Evolutionary conservation across 2,888 invertebrate genomes (phyloP), one percentile per base, ranked within the genome.

Genomic region (Synanthedon formicaeformis): DNA sequence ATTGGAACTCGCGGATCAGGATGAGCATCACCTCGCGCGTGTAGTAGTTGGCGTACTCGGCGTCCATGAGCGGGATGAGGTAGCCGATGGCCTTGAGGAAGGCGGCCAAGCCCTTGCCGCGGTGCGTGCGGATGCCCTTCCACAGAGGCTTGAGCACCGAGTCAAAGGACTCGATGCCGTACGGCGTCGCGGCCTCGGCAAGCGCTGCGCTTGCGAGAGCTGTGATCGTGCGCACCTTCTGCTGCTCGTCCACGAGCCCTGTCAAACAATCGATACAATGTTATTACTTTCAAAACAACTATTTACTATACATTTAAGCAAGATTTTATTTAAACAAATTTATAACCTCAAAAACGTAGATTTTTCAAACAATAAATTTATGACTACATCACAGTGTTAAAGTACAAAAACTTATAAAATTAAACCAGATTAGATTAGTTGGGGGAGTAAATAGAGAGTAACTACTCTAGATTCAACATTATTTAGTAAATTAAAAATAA

Each of bases 81-180:
- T 99, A 99, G 59, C 99, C 99, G 77, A 99, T 99, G 51, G 99
- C 99, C 80, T 99, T 99, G 57, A 99, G 88, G 85, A 99, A 99
- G n/a, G 99, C 99, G 56, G 99, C 99, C 62, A 99, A 88, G 82
- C 99, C 98, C 89, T 98, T 93, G 56, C 94, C 94, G 62, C 94
- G 89, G 73, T 94, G 94, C 0, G 94, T 97, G 50, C 98, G 89
- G 67, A 99, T 98, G 90, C 99, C 99, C 81, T 99, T 98, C 99
- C 99, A 99, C 40, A 99, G 87, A 0, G 99, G 99, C 84, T 99
- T 99, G 53, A 99, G 90, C 0, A 99, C 99, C 0, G 98, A 98
- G 86, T 99, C 99, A 79, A 99, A 99, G 54, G 98, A 99, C 80
- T 99, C 99, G 71, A 99, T 99, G 89, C 99, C 99, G 71, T 99